Percentiles rank a stretch among this genome's conserved stretches.
phyloP scores from a whole-genome alignment of 1,140 invertebrate species.

The Dolichoris vasculosae region DNA sequence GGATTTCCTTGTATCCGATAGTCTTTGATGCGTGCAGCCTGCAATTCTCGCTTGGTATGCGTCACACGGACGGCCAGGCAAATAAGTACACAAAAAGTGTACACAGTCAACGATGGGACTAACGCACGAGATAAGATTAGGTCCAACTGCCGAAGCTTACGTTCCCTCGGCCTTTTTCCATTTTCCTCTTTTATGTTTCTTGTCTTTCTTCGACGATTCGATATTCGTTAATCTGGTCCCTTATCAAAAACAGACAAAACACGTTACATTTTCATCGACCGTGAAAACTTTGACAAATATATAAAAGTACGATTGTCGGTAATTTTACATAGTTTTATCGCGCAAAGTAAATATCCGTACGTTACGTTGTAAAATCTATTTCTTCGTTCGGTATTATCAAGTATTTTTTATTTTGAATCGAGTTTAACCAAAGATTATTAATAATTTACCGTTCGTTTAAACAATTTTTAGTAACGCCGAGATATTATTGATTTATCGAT shows the following conservation, averaged over 20 bases:
- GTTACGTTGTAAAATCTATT: too few relatives aligned
- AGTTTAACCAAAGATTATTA: too few relatives aligned
- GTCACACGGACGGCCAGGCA: not conserved
- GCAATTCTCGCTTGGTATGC: not conserved
- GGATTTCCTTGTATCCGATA: not conserved
- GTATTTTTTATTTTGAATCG: too few relatives aligned
- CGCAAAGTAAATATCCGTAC: too few relatives aligned
- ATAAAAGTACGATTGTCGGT: too few relatives aligned
- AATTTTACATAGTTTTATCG: too few relatives aligned
- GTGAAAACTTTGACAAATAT: not conserved
- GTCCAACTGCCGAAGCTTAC: not conserved
- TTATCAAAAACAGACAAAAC: not conserved
- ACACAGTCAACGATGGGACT: not conserved
- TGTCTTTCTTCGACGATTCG: not conserved
- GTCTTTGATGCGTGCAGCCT: not conserved
- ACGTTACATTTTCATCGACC: not conserved
- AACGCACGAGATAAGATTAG: slow-evolving; percentile 29
- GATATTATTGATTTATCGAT: too few relatives aligned
- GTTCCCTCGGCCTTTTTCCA: not conserved
- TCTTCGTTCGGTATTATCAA: too few relatives aligned
- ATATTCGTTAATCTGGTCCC: not conserved
- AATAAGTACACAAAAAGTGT: slow-evolving; percentile 23
- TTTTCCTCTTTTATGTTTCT: not conserved
- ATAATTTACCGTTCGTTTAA: too few relatives aligned
- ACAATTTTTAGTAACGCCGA: too few relatives aligned